These are phyloP conservation scores for Numida meleagris DNA, from an alignment of 2,113 vertebrate species.

Conservation along the genomic window DNA sequence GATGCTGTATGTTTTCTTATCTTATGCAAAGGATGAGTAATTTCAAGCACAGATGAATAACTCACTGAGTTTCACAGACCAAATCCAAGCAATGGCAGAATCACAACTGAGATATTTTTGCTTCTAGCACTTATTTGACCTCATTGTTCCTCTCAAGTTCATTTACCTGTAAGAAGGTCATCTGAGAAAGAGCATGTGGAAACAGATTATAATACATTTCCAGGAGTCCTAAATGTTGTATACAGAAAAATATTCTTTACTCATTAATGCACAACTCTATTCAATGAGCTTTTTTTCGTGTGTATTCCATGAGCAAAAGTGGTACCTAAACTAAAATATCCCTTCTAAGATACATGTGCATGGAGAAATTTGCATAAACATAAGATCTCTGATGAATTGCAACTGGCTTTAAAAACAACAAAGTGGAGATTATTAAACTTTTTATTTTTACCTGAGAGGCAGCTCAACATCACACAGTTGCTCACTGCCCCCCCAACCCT, in stretches of 20 bases:
- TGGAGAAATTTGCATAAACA: background rate
- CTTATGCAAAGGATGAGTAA: background rate
- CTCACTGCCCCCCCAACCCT: no score
- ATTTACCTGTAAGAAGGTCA: slow-evolving; percentile 9
- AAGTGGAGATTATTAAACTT: background rate
- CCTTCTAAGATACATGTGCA: background rate
- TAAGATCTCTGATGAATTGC: background rate
- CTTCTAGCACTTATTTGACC: background rate
- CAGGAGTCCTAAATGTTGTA: background rate
- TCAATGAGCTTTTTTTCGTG: fast-evolving
- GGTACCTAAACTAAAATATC: background rate
- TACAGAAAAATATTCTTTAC: background rate
- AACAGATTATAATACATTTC: background rate
- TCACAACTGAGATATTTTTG: background rate
- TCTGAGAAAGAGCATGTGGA: background rate
- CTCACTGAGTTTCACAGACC: background rate
- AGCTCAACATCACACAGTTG: no score
- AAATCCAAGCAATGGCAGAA: background rate
- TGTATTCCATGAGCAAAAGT: background rate
- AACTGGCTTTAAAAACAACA: background rate
- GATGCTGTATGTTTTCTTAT: background rate
- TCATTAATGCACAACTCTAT: background rate
- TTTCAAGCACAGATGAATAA: background rate
- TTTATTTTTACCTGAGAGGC: background rate
- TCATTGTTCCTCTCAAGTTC: slow-evolving; percentile 7